Base-by-base conservation (phyloP, 2,113 vertebrate species). In the Cnemophilus loriae region DNA sequence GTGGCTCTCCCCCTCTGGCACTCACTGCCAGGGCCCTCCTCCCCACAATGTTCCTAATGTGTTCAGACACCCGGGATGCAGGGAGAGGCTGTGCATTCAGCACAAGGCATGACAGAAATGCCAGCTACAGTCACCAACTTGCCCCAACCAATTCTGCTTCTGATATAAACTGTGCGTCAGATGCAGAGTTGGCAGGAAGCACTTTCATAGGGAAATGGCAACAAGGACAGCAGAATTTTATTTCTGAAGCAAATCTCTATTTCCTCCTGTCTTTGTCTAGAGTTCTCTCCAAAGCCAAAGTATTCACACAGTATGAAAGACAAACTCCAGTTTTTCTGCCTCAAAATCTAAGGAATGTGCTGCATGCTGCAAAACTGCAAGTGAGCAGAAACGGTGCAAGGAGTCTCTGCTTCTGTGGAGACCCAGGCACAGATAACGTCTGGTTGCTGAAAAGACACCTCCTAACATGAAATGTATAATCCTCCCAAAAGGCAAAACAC, bases 71-170 rank as follows among this genome's bases (percentile, higher is more conserved):
- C 68, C 4, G 1, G 95, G 96, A 86, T 1, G 2, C 68, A 60
- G 87, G 92, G 95, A 93, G 96, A 95, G 93, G 95, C 84, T 69
- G 84, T 78, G 79, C 76, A 61, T 53, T 87, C 81, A 53, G 76
- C 59, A 67, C 42, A 71, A 85, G 76, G 94, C 95, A 92, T 30
- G 82, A 92, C 89, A 95, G 82, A 93, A 96, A 96, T 93, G 95
- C 91, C 97, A 95, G 79, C 90, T 87, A 95, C 68, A 64, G 74
- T 96, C 93, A 95, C 89, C 77, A 96, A 97, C 97, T 68, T 97
- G 97, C 87, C 97, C 92, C 33, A 60, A 96, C 96, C 75, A 70
- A 90, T 96, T 88, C 96, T 71, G 73, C 90, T 88, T 96, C 93
- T 35, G n/a, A 85, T 61, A 35, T 1, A 76, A 95, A 88, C 33